A percentile compares a stretch with the other conserved stretches of the same genome.
Evolutionary conservation across 2,797 vertebrate species (phyloP).

Genomic region (Rhinoraja longicauda): DNA sequence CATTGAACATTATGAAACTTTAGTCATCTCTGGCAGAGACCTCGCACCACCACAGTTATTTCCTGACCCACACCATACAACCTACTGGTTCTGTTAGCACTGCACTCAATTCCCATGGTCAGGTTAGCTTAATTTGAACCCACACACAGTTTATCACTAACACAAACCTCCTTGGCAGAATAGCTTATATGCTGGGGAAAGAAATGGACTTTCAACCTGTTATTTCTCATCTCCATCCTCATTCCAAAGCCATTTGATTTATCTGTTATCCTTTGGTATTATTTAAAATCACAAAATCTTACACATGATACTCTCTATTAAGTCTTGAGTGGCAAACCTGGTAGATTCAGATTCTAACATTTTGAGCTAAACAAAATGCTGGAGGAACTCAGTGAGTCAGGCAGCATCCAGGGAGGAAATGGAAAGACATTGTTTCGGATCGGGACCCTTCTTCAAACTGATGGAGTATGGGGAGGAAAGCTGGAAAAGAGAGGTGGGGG

Average conservation of each 20-base stretch:
- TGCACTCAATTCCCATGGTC: background rate
- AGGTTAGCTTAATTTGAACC: background rate
- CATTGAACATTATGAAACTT: background rate
- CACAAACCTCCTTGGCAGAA: background rate
- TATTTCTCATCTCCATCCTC: background rate
- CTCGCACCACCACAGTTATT: background rate
- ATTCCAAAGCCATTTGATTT: too few species aligned
- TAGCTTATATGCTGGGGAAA: background rate
- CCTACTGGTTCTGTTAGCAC: too few species aligned
- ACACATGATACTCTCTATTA: too few species aligned
- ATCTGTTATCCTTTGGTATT: too few species aligned
- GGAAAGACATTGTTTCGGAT: too few species aligned
- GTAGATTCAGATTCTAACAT: too few species aligned
- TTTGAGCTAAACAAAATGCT: too few species aligned
- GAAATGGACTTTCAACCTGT: background rate
- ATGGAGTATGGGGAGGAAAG: too few species aligned
- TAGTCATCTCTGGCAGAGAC: background rate
- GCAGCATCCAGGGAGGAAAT: too few species aligned
- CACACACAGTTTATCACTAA: background rate
- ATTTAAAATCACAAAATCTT: background rate
- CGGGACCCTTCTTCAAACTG: too few species aligned
- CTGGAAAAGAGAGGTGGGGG: too few species aligned
- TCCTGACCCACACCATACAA: background rate
- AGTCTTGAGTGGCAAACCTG: background rate
- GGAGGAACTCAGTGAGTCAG: too few species aligned